Evolutionary conservation across 2,113 vertebrate genomes (phyloP).

Genomic region (Neogale vison): DNA sequence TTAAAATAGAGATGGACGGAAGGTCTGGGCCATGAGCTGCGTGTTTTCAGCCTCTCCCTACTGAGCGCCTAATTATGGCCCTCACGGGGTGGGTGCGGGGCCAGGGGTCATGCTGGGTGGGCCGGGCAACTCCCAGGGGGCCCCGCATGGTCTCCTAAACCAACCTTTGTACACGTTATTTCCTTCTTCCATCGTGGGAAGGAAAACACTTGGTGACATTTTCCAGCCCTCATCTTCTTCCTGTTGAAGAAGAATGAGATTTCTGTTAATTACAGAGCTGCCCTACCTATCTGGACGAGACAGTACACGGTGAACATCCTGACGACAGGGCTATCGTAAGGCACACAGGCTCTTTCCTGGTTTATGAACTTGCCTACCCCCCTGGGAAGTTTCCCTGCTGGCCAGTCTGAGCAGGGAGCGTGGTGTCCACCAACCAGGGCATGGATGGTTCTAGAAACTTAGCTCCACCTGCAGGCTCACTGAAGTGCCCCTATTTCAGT

Average conservation of each 20-base stretch:
- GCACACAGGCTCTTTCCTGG: fast-evolving
- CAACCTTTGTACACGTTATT: conserved; percentile 88
- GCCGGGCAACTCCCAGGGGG: neutral
- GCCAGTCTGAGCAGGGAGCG: neutral
- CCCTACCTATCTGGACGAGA: too few relatives aligned
- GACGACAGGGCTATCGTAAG: fast-evolving
- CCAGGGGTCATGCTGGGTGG: neutral
- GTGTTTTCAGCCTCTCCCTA: fast-evolving
- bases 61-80: neutral
- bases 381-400: neutral
- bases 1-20: neutral
- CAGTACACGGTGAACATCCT: fast-evolving
- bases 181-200: conserved; percentile 85
- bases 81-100: fast-evolving
- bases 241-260: conserved; percentile 68
- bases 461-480: neutral
- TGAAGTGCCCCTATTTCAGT: neutral
- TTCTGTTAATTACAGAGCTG: neutral
- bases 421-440: neutral
- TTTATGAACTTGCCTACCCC: fast-evolving
- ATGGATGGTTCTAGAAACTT: neutral
- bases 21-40: fast-evolving
- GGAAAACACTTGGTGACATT: conserved; percentile 92
- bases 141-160: conserved; percentile 34
- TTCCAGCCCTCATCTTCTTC: conserved; percentile 88